These are phyloP conservation scores for Papilio elwesi DNA, from an alignment of 2,888 invertebrate species.

Conservation along the genomic window DNA sequence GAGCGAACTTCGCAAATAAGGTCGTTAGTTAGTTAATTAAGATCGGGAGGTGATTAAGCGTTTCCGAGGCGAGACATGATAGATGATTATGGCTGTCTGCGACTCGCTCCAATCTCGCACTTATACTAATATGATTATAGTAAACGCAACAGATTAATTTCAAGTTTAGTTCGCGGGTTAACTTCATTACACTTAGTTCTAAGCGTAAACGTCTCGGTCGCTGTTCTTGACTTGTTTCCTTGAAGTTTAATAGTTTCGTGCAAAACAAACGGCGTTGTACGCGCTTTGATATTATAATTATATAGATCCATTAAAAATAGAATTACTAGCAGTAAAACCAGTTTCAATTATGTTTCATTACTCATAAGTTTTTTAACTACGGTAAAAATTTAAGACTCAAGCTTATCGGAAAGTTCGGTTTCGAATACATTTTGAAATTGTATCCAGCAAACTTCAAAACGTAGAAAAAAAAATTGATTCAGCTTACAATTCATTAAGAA, in stretches of 20 bases:
- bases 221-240: slow-evolving; percentile 28
- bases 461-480: not conserved
- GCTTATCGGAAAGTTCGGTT: not conserved
- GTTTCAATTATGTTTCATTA: not conserved
- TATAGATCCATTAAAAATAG: not conserved
- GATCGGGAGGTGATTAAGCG: slow-evolving; percentile 74
- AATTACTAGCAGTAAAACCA: not conserved
- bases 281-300: not conserved
- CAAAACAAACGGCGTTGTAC: slow-evolving; percentile 8
- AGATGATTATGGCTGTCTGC: slow-evolving; percentile 64
- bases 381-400: not conserved
- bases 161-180: slow-evolving; percentile 36
- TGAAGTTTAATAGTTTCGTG: slow-evolving; percentile 25
- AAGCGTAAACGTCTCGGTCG: slow-evolving; percentile 29
- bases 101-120: slow-evolving; percentile 43
- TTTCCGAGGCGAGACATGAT: slow-evolving; percentile 65
- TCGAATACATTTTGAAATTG: too few relatives aligned
- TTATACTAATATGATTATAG: slow-evolving; percentile 44
- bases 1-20: slow-evolving; percentile 60
- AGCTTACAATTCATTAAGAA: not conserved
- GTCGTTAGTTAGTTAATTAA: slow-evolving; percentile 74
- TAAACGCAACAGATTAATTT: slow-evolving; percentile 47
- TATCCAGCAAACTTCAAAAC: too few relatives aligned
- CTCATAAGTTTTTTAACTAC: not conserved
- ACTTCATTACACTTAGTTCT: slow-evolving; percentile 31